A percentile compares a stretch with the other conserved stretches of the same genome.
Conservation (phyloP, 2,888 invertebrate species). For the Tubiluchus corallicola region DNA sequence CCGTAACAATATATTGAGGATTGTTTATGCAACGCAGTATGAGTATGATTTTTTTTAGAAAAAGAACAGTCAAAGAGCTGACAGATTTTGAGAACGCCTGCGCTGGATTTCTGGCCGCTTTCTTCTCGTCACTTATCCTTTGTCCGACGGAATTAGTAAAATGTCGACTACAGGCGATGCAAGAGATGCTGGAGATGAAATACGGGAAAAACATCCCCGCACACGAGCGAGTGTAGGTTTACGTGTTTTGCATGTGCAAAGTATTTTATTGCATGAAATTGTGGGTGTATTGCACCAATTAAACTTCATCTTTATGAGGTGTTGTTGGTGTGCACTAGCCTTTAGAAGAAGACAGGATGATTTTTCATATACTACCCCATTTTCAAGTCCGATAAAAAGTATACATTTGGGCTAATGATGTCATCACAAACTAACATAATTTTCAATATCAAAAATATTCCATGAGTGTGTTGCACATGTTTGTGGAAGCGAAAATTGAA, state of each 20-base stretch:
- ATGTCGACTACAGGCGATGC: constrained; percentile 83
- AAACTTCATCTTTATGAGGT: constrained; percentile 20
- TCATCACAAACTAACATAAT: no score
- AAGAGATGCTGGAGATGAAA: constrained; percentile 38
- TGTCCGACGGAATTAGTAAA: constrained; percentile 96
- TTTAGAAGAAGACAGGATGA: no score
- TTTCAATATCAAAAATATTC: no score
- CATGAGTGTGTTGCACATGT: no score
- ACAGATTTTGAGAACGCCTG: constrained; percentile 56
- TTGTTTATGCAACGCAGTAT: no score
- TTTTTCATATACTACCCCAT: no score
- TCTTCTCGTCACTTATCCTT: constrained; percentile 83
- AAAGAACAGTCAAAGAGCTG: constrained; percentile 44
- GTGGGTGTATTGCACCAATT: constrained; percentile 12
- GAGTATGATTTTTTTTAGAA: no score
- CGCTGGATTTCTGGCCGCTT: constrained; percentile 83
- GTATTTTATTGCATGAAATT: constrained; percentile 7
- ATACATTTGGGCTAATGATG: no score
- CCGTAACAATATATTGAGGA: no score
- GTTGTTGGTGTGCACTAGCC: no score
- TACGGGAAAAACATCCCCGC: not conserved
- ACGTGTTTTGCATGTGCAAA: not conserved
- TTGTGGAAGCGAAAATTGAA: no score
- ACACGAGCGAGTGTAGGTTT: not conserved
- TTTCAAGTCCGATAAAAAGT: no score